phyloP scores from a whole-genome alignment of 2,113 vertebrate genomes.

The Macroglossus sobrinus region DNA sequence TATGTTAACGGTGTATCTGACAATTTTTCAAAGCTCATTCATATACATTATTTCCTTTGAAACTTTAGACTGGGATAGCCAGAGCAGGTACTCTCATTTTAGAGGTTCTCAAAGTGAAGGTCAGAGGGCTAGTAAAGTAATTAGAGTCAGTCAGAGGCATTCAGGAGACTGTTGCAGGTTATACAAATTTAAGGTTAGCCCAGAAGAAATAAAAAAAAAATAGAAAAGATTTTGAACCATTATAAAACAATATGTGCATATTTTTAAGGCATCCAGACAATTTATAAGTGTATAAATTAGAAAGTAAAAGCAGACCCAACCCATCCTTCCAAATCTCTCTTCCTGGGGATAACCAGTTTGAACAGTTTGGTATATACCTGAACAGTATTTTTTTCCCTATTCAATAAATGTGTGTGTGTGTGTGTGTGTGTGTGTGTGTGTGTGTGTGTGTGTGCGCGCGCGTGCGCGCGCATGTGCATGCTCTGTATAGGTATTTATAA shows the following conservation, averaged over 20 bases:
- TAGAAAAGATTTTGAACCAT: neutral
- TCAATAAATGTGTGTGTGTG: neutral
- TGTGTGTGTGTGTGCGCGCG: accelerated
- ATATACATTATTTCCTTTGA: neutral
- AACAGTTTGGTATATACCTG: neutral
- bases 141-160: neutral
- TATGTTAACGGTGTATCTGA: neutral
- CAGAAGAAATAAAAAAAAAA: slow-evolving; percentile 5
- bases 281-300: neutral
- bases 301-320: neutral
- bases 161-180: neutral
- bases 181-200: neutral
- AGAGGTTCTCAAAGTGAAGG: neutral
- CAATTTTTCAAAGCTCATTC: neutral
- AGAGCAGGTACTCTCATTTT: neutral
- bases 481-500: neutral
- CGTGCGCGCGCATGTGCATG: too few species aligned
- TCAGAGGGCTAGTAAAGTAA: neutral
- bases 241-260: neutral
- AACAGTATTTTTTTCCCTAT: neutral
- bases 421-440: neutral
- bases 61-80: neutral
- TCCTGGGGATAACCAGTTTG: neutral
- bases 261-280: neutral
- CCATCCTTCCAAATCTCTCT: neutral